These are phyloP conservation scores for Gymnobelideus leadbeateri DNA, from an alignment of 2,113 vertebrate genomes.

Conservation along the genomic window DNA sequence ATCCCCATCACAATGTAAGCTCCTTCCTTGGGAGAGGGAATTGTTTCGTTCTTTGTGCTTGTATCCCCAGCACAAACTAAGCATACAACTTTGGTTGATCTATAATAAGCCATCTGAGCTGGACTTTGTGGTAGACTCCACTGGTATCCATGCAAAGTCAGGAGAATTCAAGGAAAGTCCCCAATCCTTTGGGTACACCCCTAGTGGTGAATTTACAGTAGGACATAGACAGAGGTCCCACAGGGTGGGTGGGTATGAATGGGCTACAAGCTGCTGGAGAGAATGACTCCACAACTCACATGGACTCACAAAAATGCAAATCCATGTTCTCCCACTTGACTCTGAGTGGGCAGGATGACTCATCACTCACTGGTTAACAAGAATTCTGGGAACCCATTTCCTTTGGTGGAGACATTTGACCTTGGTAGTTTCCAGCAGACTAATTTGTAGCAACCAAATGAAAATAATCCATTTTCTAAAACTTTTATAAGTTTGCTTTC, in stretches of 20 bases:
- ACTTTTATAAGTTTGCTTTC: neutral
- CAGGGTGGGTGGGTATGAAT: neutral
- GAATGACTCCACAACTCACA: neutral
- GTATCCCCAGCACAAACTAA: neutral
- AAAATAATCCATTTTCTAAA: neutral
- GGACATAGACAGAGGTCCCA: neutral
- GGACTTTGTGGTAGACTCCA: neutral
- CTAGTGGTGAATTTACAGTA: neutral
- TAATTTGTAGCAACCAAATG: neutral
- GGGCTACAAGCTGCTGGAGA: neutral
- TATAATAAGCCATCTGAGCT: neutral
- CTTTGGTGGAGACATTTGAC: neutral
- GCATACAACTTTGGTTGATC: neutral
- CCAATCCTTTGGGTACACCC: neutral
- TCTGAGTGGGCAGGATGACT: too few species aligned
- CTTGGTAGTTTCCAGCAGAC: neutral
- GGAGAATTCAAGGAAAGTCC: neutral
- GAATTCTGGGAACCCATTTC: neutral
- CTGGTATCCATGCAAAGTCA: neutral
- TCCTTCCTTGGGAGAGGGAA: neutral
- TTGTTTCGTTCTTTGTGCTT: neutral
- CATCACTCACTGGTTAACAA: neutral
- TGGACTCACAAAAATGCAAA: neutral
- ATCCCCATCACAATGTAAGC: too few species aligned
- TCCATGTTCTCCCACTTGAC: too few species aligned